phyloP scores from a whole-genome alignment of 2,113 vertebrate species.

The Panthera tigris region DNA sequence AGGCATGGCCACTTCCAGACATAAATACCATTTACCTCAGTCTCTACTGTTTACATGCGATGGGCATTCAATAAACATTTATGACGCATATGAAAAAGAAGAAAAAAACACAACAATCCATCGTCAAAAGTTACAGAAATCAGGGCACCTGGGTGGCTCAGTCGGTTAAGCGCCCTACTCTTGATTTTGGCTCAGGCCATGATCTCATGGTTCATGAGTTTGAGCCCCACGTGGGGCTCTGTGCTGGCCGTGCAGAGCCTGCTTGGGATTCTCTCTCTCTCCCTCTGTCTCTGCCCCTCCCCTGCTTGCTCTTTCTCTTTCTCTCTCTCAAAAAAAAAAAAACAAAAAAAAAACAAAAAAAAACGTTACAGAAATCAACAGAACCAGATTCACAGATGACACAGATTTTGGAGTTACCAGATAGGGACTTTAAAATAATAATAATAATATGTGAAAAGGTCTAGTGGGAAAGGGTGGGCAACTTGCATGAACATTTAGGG shows the following conservation, averaged over 20 bases:
- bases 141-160: neutral
- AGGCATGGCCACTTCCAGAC: neutral
- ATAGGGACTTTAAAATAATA: slow-evolving; percentile 35
- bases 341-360: neutral
- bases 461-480: neutral
- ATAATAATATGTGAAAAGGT: neutral
- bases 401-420: neutral
- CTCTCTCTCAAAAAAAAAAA: no score
- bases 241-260: no score
- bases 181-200: no score
- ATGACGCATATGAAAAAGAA: neutral
- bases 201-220: no score
- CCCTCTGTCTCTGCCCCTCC: no score
- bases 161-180: no score
- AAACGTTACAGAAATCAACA: neutral
- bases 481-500: neutral
- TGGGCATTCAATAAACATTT: neutral
- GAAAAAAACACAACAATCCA: neutral
- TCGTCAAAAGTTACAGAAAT: neutral
- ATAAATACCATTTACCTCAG: neutral
- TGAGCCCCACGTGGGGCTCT: no score
- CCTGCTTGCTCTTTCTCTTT: no score
- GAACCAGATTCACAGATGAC: neutral
- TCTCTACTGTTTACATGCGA: neutral
- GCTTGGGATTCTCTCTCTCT: no score